A percentile compares a stretch with the other conserved stretches of the same genome.
Conservation (phyloP, 2,888 invertebrate species). For the Trachelus tabidus region DNA sequence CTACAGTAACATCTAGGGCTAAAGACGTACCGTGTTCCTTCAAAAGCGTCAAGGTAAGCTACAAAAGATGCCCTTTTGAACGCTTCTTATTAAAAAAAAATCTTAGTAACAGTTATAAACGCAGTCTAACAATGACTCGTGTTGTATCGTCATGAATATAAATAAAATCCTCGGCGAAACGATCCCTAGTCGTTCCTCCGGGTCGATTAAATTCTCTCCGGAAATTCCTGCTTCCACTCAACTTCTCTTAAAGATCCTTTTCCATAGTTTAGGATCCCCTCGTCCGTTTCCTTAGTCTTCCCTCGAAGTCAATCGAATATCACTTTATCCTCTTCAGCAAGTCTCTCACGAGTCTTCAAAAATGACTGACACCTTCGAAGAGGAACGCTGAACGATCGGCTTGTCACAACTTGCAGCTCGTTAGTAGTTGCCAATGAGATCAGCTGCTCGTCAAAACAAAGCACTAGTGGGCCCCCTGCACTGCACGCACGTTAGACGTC, state of each 20-base stretch:
- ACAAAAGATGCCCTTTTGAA: background rate
- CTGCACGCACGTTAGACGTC: background rate
- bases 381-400: constrained; percentile 15
- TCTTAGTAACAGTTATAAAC: background rate
- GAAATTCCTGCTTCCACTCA: background rate
- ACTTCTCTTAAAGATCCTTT: background rate
- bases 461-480: constrained; percentile 23
- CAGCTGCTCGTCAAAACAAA: constrained; percentile 62
- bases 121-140: background rate
- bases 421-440: constrained; percentile 32
- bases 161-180: background rate
- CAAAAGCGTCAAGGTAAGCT: background rate
- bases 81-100: background rate
- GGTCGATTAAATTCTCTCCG: background rate
- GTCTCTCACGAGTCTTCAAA: background rate
- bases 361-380: background rate
- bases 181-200: background rate
- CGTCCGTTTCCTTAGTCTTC: background rate
- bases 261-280: background rate
- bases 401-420: constrained; percentile 23
- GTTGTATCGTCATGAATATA: background rate
- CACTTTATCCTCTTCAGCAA: background rate
- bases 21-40: background rate
- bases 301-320: background rate
- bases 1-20: background rate